Evolutionary conservation across 2,888 invertebrate genomes (phyloP).

Genomic region (Drosophila birchii): DNA sequence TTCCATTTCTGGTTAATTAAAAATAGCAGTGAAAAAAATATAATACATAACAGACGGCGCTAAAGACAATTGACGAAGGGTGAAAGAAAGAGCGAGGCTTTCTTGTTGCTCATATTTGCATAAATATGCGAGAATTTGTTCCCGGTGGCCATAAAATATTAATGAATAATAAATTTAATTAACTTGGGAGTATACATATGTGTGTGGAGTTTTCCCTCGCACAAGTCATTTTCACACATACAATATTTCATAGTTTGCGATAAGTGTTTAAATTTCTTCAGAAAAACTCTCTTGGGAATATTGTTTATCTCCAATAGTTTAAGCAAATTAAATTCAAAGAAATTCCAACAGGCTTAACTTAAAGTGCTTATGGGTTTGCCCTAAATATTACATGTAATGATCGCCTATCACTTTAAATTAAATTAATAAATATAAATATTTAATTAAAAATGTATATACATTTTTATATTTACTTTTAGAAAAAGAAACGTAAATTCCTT

Average conservation of each 20-base stretch:
- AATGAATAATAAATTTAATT: constrained; percentile 34
- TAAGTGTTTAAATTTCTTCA: neutral
- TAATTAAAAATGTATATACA: no score
- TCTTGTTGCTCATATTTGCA: constrained; percentile 28
- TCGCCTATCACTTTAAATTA: neutral
- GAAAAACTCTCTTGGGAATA: neutral
- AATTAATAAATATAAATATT: neutral
- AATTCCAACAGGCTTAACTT: neutral
- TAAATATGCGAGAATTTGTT: constrained; percentile 29
- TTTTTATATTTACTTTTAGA: no score
- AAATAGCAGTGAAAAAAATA: constrained; percentile 20
- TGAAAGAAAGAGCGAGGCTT: constrained; percentile 18
- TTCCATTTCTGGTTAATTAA: constrained; percentile 40
- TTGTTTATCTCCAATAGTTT: neutral
- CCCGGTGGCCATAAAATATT: constrained; percentile 18
- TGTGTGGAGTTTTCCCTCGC: constrained; percentile 21
- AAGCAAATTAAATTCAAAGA: neutral
- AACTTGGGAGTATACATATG: neutral
- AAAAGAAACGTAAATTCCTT: no score
- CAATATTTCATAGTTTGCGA: neutral
- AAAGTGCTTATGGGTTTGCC: neutral
- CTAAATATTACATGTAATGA: neutral
- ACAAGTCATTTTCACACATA: neutral
- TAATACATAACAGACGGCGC: constrained; percentile 1
- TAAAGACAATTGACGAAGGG: constrained; percentile 33